A percentile compares a stretch with the other conserved stretches of the same genome.
These are phyloP conservation scores for Corythaeola cristata DNA, from an alignment of 2,113 vertebrate genomes.

Conservation along the genomic window DNA sequence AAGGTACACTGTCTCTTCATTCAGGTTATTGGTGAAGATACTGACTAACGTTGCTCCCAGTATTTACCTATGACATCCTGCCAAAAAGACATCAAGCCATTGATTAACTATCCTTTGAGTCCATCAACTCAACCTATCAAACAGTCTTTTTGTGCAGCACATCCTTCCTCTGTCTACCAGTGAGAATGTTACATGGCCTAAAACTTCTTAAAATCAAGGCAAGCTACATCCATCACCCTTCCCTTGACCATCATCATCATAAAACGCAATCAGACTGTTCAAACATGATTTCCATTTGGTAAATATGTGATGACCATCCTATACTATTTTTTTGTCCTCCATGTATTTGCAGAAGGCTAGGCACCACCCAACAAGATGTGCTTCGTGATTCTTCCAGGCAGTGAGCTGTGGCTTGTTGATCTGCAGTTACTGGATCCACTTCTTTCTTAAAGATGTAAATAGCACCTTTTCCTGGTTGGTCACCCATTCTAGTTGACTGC, in stretches of 20 bases:
- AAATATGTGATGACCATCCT: neutral
- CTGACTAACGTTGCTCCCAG: neutral
- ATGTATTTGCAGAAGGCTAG: neutral
- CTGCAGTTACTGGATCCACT: neutral
- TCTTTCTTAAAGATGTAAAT: neutral
- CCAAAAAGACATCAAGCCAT: neutral
- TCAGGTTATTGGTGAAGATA: neutral
- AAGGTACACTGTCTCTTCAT: neutral
- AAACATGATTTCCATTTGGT: neutral
- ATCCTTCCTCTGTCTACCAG: neutral
- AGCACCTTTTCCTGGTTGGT: neutral
- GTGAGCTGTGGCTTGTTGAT: neutral
- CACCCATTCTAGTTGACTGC: neutral
- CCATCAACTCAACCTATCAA: neutral
- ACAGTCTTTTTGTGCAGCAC: neutral
- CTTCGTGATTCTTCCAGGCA: neutral
- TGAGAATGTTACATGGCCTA: neutral
- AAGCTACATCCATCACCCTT: neutral
- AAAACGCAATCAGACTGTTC: neutral
- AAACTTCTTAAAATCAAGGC: neutral
- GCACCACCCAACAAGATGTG: neutral
- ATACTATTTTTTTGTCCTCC: neutral
- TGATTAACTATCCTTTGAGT: neutral
- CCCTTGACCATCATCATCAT: neutral
- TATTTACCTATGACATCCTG: neutral